These are phyloP conservation scores for Brachionus koreanus DNA, from an alignment of 1,140 invertebrate genomes.

Conservation along the genomic window DNA sequence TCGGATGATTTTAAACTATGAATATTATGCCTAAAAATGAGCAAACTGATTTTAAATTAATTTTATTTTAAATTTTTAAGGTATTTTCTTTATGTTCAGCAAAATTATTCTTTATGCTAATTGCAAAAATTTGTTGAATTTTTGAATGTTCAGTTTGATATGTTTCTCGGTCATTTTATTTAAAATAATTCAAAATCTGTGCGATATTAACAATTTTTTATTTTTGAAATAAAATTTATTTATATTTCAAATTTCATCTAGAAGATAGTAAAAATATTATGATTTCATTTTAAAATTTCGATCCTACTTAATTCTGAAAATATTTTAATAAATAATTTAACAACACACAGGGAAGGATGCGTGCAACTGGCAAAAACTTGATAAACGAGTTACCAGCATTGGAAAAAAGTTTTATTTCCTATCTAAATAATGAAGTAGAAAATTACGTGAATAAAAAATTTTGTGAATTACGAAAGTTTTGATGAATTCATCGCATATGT, in stretches of 20 bases:
- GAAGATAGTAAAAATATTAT: too few species aligned
- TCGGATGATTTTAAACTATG: constrained; percentile 49
- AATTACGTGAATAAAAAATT: too few species aligned
- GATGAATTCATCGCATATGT: too few species aligned
- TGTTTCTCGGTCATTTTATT: neutral
- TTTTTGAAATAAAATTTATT: neutral
- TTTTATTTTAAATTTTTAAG: neutral
- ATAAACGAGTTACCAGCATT: too few species aligned
- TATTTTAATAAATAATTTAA: too few species aligned
- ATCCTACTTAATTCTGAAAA: too few species aligned
- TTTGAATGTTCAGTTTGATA: neutral
- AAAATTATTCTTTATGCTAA: constrained; percentile 24
- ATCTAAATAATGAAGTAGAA: too few species aligned
- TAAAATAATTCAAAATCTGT: neutral
- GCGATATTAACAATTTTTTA: neutral
- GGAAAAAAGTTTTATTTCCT: too few species aligned
- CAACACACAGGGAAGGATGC: too few species aligned
- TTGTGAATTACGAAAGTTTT: too few species aligned
- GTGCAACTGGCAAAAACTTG: too few species aligned
- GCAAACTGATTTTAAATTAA: constrained; percentile 5
- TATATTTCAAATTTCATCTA: neutral
- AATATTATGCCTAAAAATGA: neutral
- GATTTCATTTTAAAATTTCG: too few species aligned
- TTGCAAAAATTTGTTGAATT: constrained; percentile 30
- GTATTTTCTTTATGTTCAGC: neutral